phyloP scores from a whole-genome alignment of 2,888 invertebrate genomes.

The Drosophila multiciliata region DNA sequence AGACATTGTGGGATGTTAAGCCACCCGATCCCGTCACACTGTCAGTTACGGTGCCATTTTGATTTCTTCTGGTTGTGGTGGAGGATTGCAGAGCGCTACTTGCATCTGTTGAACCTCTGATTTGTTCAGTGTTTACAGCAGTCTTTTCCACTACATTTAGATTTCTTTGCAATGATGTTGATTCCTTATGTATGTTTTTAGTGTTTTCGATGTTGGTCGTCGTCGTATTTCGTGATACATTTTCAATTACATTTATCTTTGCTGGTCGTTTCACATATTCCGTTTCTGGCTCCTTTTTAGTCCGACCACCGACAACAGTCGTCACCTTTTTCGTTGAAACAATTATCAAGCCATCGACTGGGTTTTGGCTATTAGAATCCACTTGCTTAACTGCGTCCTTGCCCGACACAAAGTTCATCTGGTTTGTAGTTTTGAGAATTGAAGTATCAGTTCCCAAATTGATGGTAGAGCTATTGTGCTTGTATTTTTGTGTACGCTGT shows the following conservation, averaged over 20 bases:
- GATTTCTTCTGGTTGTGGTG: conserved; percentile 34
- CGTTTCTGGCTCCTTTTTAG: conserved; percentile 82
- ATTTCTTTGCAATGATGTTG: conserved; percentile 72
- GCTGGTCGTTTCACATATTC: conserved; percentile 82
- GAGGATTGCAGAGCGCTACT: conserved; percentile 43
- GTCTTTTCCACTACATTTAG: conserved; percentile 56
- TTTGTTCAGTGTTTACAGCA: conserved; percentile 33
- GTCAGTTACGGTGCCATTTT: conserved; percentile 25
- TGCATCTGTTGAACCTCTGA: conserved; percentile 46
- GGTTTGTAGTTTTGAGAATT: conserved; percentile 87
- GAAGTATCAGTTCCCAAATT: conserved; percentile 87
- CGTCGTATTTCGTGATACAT: conserved; percentile 80
- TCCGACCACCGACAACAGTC: conserved; percentile 82
- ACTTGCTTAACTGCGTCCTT: conserved; percentile 85
- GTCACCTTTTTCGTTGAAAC: conserved; percentile 86
- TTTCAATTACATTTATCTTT: conserved; percentile 83
- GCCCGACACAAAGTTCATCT: conserved; percentile 86
- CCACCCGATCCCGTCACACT: conserved; percentile 22
- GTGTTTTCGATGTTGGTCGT: conserved; percentile 82
- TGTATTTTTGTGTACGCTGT: conserved; percentile 69
- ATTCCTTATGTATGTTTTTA: conserved; percentile 76
- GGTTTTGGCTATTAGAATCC: conserved; percentile 81
- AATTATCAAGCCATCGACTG: conserved; percentile 86
- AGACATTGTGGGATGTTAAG: conserved; percentile 19
- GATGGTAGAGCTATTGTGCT: conserved; percentile 87